Conservation (phyloP, 2,888 invertebrate genomes). For the Calameuta pallipes region DNA sequence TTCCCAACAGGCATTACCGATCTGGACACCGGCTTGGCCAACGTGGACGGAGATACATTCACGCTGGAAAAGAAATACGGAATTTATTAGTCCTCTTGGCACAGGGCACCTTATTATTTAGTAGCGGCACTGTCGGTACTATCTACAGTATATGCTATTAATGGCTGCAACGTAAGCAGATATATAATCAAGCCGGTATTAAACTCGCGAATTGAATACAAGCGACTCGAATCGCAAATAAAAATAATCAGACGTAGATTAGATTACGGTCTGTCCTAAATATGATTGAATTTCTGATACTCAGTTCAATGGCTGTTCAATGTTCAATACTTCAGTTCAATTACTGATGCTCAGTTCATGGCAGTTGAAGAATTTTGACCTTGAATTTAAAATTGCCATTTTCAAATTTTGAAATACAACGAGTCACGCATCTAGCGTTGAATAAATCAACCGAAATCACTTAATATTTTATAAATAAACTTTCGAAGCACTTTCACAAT, state of each 20-base stretch:
- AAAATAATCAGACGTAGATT: background rate
- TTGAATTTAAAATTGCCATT: background rate
- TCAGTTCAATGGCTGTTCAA: too few species aligned
- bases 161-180: background rate
- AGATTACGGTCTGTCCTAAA: background rate
- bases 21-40: constrained; percentile 88
- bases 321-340: too few species aligned
- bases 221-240: background rate
- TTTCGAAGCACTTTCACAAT: background rate
- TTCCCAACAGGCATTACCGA: constrained; percentile 92
- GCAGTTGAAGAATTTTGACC: background rate
- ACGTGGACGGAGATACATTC: constrained; percentile 84
- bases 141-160: background rate
- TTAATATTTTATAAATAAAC: background rate
- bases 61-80: constrained; percentile 69
- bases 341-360: too few species aligned
- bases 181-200: background rate
- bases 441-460: background rate
- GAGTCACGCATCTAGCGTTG: background rate
- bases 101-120: background rate
- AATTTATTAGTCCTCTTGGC: background rate
- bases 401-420: background rate
- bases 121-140: background rate
- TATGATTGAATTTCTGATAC: background rate
- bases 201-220: background rate